Evolutionary conservation across 92 coral and sea anemone species (phyloP).

Genomic region (Meandrina meandrites): DNA sequence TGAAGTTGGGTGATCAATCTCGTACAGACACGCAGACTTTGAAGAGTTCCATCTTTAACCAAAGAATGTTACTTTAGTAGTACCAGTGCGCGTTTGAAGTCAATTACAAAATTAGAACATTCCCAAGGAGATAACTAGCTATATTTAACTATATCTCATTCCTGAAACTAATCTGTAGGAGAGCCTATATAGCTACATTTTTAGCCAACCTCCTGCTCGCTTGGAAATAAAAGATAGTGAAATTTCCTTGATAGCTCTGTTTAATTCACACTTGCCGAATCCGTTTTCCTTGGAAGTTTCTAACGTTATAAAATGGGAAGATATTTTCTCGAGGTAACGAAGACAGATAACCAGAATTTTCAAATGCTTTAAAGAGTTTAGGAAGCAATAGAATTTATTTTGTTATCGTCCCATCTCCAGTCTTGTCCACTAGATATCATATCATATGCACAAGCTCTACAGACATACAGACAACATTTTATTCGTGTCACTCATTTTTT

Average conservation of each 20-base stretch:
- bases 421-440: neutral
- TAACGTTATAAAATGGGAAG: neutral
- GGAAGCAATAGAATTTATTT: neutral
- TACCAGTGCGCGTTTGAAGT: no score
- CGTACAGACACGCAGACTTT: neutral
- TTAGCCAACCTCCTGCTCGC: no score
- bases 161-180: no score
- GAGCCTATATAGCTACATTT: no score
- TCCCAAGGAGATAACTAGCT: no score
- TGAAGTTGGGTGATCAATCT: neutral
- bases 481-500: conserved; percentile 6
- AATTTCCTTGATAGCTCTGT: no score
- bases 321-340: neutral
- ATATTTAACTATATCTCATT: no score
- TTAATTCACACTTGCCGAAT: neutral
- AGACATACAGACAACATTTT: neutral
- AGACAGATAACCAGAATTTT: neutral
- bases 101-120: no score
- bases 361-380: neutral
- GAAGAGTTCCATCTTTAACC: neutral
- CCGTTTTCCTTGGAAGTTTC: no score
- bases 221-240: no score
- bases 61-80: neutral
- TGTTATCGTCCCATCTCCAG: neutral
- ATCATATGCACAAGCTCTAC: neutral